Evolutionary conservation across 2,888 invertebrate species (phyloP), one percentile per base, ranked within the genome.

Genomic region (Tigriopus californicus): DNA sequence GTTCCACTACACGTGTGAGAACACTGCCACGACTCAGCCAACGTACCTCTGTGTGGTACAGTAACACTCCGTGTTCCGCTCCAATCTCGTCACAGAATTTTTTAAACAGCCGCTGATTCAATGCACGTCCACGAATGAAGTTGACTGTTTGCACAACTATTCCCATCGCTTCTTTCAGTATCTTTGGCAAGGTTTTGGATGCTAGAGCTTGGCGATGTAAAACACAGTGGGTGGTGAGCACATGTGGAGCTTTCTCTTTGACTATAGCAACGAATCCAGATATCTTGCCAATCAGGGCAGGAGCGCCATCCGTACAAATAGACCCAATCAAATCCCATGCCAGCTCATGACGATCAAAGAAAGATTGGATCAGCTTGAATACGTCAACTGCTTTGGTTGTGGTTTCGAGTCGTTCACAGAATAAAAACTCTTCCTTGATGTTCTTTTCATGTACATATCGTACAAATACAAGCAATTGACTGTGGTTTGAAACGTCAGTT

Each of bases 1-100:
- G 61, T 52, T 59, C 57, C 57, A 52, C 59, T 25, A 60, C 60
- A 55, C 57, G 62, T 47, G 51, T 25, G 41, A 61, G 47, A 47
- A 59, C 61, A 56, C 61, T 61, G 22, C 61, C 61, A 56, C 53
- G 61, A 6, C 61, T 59, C 47, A 61, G 41, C 61, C 55, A 62
- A 46, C 44, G 56, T 40, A 62, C 60, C 25, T 41, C 22, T 25
- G 58, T 60, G 41, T 62, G 56, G 40, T 61, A 63, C 13, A 59
- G 61, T 48, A 62, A 59, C 46, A 42, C 55, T 51, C 61, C 60
- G 52, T 62, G 61, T 48, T 24, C 41, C 18, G 56, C 20, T 55
- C 59, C 47, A 49, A 61, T 57, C 49, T 61, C 58, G 24, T 58
- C 20, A 51, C 58, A 51, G 13, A 58, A 24, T 10, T 15, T 3